These are phyloP conservation scores for Drosophila kurseongensis DNA, from an alignment of 1,140 invertebrate genomes.

Conservation along the genomic window DNA sequence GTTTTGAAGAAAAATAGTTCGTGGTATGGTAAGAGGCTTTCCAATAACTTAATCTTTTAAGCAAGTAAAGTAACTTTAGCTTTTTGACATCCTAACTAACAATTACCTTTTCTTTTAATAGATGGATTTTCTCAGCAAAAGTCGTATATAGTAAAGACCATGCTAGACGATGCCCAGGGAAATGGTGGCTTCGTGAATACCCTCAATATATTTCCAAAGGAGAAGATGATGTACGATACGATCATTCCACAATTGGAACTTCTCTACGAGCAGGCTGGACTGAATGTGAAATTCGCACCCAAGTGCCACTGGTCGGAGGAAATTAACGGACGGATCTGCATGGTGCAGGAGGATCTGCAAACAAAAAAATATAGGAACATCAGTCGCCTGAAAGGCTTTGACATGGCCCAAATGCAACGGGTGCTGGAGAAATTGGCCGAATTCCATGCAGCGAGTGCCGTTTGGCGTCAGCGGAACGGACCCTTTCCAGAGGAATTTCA, in stretches of 20 bases:
- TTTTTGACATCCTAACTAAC: too few species aligned
- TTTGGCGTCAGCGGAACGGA: slow-evolving; percentile 63
- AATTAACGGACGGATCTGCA: slow-evolving; percentile 65
- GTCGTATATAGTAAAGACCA: slow-evolving; percentile 78
- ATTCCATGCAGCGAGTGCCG: slow-evolving; percentile 86
- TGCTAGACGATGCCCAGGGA: slow-evolving; percentile 66
- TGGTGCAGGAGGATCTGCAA: slow-evolving; percentile 87
- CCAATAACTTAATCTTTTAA: too few species aligned
- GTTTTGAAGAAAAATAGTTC: too few species aligned
- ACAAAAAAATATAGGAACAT: slow-evolving; percentile 86
- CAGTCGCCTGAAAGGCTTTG: slow-evolving; percentile 86
- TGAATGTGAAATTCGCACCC: slow-evolving; percentile 61
- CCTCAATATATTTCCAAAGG: slow-evolving; percentile 78
- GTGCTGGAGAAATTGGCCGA: slow-evolving; percentile 86
- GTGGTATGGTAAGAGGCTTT: too few species aligned
- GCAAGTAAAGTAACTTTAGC: too few species aligned
- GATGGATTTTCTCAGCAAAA: slow-evolving; percentile 80
- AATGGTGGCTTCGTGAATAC: slow-evolving; percentile 69
- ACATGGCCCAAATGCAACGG: slow-evolving; percentile 85
- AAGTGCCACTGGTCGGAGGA: slow-evolving; percentile 73
- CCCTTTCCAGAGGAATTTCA: slow-evolving; percentile 75
- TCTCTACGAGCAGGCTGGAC: slow-evolving; percentile 72
- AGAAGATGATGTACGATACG: slow-evolving; percentile 75
- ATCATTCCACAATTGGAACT: slow-evolving; percentile 73
- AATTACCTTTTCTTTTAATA: background rate